Percentiles rank a stretch among this genome's conserved stretches.
Conservation (phyloP, 2,113 vertebrate species). For the Hyaena hyaena region DNA sequence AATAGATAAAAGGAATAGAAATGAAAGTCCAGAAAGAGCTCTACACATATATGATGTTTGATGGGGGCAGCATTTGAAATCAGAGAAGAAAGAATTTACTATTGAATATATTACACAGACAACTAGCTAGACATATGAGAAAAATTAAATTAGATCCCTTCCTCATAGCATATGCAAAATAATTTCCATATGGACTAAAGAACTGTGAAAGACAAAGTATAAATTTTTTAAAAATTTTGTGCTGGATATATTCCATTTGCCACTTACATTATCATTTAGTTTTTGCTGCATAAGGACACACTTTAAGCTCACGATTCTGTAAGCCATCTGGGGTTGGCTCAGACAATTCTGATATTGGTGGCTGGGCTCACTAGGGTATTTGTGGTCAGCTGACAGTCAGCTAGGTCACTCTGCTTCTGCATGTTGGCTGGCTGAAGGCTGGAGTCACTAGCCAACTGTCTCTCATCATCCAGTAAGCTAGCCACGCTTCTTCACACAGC, state of each 20-base stretch:
- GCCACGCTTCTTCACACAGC: background rate
- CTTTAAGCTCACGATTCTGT: background rate
- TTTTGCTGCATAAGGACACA: background rate
- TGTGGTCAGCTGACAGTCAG: background rate
- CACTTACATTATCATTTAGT: background rate
- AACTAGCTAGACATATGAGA: background rate
- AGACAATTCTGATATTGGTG: background rate
- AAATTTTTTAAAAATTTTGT: background rate
- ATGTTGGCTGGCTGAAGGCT: background rate
- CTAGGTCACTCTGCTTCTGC: background rate
- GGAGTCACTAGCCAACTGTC: background rate
- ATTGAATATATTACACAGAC: background rate
- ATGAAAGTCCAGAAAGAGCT: background rate
- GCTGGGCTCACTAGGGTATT: background rate
- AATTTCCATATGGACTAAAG: background rate
- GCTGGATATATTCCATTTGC: background rate
- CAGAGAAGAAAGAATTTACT: background rate
- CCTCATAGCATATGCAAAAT: background rate
- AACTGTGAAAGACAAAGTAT: constrained; percentile 2
- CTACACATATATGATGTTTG: background rate
- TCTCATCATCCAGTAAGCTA: background rate
- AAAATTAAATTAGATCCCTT: background rate
- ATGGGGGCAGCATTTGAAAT: background rate
- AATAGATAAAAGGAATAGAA: background rate
- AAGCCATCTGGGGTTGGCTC: background rate